phyloP scores from a whole-genome alignment of 92 coral and sea anemone genomes.

The Epizoanthus ramosus region DNA sequence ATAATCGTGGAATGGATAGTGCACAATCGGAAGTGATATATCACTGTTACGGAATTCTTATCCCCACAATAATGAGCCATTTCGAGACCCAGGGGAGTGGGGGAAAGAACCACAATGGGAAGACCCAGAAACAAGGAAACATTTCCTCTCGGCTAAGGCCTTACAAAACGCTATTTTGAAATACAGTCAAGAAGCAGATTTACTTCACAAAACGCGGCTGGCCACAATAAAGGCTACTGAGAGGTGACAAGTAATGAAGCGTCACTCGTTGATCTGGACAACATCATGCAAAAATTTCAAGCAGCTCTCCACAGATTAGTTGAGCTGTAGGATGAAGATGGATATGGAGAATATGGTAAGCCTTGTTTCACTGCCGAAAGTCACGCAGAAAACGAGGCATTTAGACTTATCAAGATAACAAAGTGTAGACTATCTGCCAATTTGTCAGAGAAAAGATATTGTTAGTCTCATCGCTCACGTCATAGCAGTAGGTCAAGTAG shows the following conservation, averaged over 20 bases:
- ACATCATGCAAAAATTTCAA: not conserved
- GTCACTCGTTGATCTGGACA: too few relatives aligned
- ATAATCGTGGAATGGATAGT: not conserved
- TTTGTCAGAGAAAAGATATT: not conserved
- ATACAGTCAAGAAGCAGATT: too few relatives aligned
- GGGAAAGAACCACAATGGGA: too few relatives aligned
- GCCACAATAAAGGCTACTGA: too few relatives aligned
- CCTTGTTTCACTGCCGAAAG: not conserved
- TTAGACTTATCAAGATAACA: not conserved
- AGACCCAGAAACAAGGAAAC: too few relatives aligned
- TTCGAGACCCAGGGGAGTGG: not conserved
- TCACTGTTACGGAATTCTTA: too few relatives aligned
- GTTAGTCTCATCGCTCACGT: constrained; percentile 3
- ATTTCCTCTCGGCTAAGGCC: too few relatives aligned
- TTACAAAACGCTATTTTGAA: too few relatives aligned
- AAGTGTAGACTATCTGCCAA: constrained; percentile 20
- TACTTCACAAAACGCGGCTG: too few relatives aligned
- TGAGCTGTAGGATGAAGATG: not conserved
- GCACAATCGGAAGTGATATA: too few relatives aligned
- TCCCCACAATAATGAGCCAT: not conserved
- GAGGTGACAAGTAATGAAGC: too few relatives aligned
- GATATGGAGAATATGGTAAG: not conserved
- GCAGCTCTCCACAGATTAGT: not conserved
- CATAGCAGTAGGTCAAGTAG: not conserved
- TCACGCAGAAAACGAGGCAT: not conserved